phyloP scores from a whole-genome alignment of 2,113 vertebrate species.

The Symphodus melops region DNA sequence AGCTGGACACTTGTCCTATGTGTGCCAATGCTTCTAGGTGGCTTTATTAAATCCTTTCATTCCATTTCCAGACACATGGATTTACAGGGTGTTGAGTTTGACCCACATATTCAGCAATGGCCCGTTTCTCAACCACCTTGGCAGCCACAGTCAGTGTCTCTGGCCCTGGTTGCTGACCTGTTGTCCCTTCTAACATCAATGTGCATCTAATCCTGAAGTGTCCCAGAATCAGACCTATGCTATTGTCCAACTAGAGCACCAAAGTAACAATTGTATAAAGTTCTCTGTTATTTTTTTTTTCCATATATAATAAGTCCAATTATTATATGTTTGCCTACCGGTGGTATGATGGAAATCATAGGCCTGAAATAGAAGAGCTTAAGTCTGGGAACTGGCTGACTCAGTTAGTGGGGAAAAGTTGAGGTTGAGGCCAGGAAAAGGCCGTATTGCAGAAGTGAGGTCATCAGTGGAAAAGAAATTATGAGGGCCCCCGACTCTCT shows the following conservation, averaged over 20 bases:
- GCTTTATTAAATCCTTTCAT: slow-evolving; percentile 20
- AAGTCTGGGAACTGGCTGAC: slow-evolving; percentile 53
- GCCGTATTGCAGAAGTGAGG: slow-evolving; percentile 59
- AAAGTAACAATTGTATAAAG: neutral
- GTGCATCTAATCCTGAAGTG: slow-evolving; percentile 25
- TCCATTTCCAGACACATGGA: slow-evolving; percentile 15
- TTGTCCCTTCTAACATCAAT: slow-evolving; percentile 26
- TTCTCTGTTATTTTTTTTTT: slow-evolving; percentile 45
- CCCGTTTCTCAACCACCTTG: slow-evolving; percentile 29
- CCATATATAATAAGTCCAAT: slow-evolving; percentile 40
- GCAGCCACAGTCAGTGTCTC: slow-evolving; percentile 7
- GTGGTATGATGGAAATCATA: slow-evolving; percentile 56
- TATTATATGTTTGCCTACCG: slow-evolving; percentile 40
- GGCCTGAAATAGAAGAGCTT: slow-evolving; percentile 54
- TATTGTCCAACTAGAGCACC: slow-evolving; percentile 28
- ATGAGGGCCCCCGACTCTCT: slow-evolving; percentile 18
- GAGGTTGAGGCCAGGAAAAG: slow-evolving; percentile 49
- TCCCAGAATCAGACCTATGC: slow-evolving; percentile 12
- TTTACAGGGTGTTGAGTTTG: slow-evolving; percentile 48
- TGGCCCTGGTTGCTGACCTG: slow-evolving; percentile 42
- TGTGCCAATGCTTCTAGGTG: neutral
- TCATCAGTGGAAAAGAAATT: slow-evolving; percentile 67
- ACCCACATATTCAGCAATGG: slow-evolving; percentile 60
- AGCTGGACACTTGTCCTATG: neutral
- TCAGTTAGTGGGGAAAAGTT: slow-evolving; percentile 60